Evolutionary conservation across 2,797 vertebrate species (phyloP), one percentile per base, ranked within the genome.

Genomic region (Champsocephalus esox): DNA sequence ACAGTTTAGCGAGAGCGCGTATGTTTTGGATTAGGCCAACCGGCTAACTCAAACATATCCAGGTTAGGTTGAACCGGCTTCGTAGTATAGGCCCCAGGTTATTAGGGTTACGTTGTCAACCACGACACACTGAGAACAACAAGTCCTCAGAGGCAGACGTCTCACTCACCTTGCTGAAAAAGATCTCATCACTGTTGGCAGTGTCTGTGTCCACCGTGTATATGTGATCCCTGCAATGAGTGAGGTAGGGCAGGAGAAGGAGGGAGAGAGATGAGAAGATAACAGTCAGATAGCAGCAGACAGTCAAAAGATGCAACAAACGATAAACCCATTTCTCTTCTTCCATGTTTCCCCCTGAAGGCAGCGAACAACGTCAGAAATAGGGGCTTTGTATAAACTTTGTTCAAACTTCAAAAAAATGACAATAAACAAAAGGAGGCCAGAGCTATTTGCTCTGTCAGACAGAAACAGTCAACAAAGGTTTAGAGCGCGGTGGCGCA

Each of bases 151-250:
- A 81, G 62, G 73, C 83, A 74, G 73, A 75, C 83, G 63, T 74
- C 88, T 87, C 73, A 96, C 97, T 98, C 96, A 99, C 98, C 96
- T 99, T 99, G 93, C 93, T 99, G 96, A 98, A 99, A 93, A 96
- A 99, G 94, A 99, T 98, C 97, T 99, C 98, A 77, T 99, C 96
- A 79, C 95, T 90, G 87, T 96, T 92, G 87, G 95, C 94, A 75
- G 95, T 94, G 87, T 99, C 98, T 76, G 97, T 96, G 92, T 99
- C 98, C 94, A 99, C 95, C 56, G 97, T 97, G 95, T 99, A 99
- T 94, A 99, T 99, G 94, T 99, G 98, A 95, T 99, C 98, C 94
- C 98, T 99, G 92, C 21, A 10, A 93, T 12, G 10, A 66, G n/a
- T 83, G 63, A 68, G 55, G 51, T 67, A 64, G 43, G 38, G 70